Conservation (phyloP, 2,888 invertebrate species). For the Tryphoninae sp. region DNA sequence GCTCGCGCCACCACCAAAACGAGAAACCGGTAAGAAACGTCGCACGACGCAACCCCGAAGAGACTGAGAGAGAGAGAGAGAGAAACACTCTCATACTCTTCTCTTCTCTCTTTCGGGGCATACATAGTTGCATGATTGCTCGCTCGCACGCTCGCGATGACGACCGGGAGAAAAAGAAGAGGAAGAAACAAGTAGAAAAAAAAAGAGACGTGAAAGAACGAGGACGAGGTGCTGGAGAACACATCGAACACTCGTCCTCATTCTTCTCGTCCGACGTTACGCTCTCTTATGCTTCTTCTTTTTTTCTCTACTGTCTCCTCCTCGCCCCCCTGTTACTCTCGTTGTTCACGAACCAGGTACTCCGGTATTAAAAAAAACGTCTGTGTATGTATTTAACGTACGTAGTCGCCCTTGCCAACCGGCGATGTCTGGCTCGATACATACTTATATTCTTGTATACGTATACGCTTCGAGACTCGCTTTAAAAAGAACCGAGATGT, state of each 20-base stretch:
- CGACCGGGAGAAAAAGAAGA: neutral
- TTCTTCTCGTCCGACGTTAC: constrained; percentile 49
- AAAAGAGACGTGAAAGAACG: constrained; percentile 20
- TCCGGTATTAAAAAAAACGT: constrained; percentile 21
- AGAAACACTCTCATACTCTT: neutral
- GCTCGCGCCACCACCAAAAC: constrained; percentile 30
- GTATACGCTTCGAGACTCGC: constrained; percentile 24
- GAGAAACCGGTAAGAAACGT: constrained; percentile 57
- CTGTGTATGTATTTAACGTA: constrained; percentile 4
- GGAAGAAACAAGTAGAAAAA: constrained; percentile 1
- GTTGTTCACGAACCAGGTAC: constrained; percentile 58
- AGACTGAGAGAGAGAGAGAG: neutral
- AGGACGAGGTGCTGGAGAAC: constrained; percentile 46
- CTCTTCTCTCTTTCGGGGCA: neutral
- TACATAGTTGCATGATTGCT: constrained; percentile 38
- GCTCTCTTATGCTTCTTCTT: constrained; percentile 30
- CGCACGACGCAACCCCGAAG: constrained; percentile 8
- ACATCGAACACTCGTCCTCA: constrained; percentile 55
- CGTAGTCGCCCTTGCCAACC: constrained; percentile 46
- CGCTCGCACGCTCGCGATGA: constrained; percentile 9
- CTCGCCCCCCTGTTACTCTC: constrained; percentile 30
- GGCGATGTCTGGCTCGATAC: constrained; percentile 50
- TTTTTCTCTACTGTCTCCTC: constrained; percentile 27
- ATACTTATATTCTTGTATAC: constrained; percentile 6
- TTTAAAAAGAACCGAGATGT: constrained; percentile 50